These are phyloP conservation scores for Steinernema khuongi DNA, from an alignment of 1,140 invertebrate species.

Conservation along the genomic window DNA sequence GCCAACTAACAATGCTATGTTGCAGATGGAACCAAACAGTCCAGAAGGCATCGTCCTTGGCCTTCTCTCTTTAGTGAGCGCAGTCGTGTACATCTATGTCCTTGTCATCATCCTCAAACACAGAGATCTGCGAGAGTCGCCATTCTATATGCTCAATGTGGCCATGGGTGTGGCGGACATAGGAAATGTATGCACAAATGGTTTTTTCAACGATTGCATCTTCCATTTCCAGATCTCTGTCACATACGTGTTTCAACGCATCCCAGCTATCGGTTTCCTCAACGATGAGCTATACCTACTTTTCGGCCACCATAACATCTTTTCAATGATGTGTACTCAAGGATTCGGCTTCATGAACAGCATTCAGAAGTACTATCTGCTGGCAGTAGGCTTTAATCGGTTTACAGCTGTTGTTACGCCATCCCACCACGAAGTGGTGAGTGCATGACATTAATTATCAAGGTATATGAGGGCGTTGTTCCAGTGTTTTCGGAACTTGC, in stretches of 20 bases:
- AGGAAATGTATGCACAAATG: not conserved
- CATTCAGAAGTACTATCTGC: not conserved
- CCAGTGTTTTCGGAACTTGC: too few species aligned
- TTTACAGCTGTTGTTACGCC: not conserved
- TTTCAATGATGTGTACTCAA: not conserved
- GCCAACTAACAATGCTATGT: too few species aligned
- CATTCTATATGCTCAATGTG: not conserved
- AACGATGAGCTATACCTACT: not conserved
- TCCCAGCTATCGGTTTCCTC: not conserved
- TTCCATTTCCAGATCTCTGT: not conserved
- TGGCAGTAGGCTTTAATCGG: not conserved
- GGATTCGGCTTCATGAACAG: not conserved
- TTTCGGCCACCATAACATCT: not conserved
- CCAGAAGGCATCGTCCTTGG: not conserved
- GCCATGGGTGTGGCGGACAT: not conserved
- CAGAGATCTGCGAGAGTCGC: not conserved
- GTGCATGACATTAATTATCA: too few species aligned
- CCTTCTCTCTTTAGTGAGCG: not conserved
- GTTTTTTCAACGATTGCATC: not conserved
- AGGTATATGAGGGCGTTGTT: too few species aligned
- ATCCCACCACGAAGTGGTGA: not conserved
- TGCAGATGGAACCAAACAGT: too few species aligned
- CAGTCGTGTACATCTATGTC: not conserved
- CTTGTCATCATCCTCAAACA: not conserved
- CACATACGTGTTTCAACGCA: not conserved